phyloP scores from a whole-genome alignment of 2,113 vertebrate genomes.

The Anguilla rostrata region DNA sequence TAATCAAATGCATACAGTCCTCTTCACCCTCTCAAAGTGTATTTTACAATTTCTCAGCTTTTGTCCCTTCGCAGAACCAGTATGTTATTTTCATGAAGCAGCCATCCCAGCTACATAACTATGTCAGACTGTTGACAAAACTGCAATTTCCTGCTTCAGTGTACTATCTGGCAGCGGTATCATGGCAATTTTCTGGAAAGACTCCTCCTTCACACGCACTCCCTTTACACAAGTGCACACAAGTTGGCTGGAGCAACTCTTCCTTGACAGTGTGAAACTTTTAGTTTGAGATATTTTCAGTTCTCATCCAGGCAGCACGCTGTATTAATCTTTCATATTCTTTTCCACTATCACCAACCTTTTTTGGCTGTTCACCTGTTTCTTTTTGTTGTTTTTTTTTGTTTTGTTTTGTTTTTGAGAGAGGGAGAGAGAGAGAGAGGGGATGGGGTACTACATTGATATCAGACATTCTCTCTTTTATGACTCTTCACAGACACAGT shows the following conservation, averaged over 20 bases:
- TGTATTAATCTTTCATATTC: neutral
- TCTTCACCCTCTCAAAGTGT: neutral
- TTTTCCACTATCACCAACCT: neutral
- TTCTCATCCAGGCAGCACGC: neutral
- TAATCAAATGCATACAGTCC: neutral
- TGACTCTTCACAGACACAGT: neutral
- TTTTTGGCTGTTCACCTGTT: neutral
- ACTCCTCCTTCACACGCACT: neutral
- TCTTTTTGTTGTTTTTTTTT: neutral
- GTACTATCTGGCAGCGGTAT: neutral
- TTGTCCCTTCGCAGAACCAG: neutral
- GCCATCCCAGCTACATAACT: neutral
- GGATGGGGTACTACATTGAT: no score
- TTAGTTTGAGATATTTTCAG: neutral
- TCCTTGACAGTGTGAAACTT: neutral
- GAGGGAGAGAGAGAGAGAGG: no score
- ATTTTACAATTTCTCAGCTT: neutral
- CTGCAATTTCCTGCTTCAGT: constrained; percentile 7
- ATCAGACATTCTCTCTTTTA: neutral
- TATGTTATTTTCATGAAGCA: neutral
- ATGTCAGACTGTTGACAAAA: neutral
- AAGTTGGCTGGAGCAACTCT: neutral
- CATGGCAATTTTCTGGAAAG: constrained; percentile 1
- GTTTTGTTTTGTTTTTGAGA: neutral
- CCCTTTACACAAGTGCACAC: neutral